These are phyloP conservation scores for Euwallacea fornicatus DNA, from an alignment of 1,140 invertebrate species.

Conservation along the genomic window DNA sequence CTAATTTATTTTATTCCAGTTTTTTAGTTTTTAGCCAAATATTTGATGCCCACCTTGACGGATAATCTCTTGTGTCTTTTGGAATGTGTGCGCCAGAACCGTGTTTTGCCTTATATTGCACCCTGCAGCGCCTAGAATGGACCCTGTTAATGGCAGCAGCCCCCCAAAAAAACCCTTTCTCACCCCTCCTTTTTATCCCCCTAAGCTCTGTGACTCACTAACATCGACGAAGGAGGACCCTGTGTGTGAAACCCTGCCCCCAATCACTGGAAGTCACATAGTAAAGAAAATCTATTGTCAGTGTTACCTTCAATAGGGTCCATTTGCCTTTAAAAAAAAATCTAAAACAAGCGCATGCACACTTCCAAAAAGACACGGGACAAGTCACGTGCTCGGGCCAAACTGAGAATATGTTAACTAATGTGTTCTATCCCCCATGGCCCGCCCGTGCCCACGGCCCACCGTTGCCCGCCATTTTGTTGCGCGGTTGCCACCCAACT, in stretches of 20 bases:
- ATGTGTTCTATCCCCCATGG: conserved; percentile 57
- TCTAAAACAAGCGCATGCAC: conserved; percentile 4
- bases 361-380: conserved; percentile 27
- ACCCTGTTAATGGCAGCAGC: conserved; percentile 1
- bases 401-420: conserved; percentile 48
- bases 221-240: no score
- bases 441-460: conserved; percentile 51
- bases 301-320: conserved; percentile 3
- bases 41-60: conserved; percentile 31
- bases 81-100: conserved; percentile 7
- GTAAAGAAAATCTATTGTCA: no score
- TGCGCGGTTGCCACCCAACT: conserved; percentile 34
- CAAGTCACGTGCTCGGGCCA: conserved; percentile 12
- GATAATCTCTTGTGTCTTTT: conserved; percentile 24
- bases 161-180: no score
- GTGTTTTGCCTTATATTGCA: not conserved
- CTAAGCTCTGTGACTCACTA: no score
- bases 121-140: not conserved
- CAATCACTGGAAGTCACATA: no score
- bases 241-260: no score
- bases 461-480: conserved; percentile 56
- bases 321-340: conserved; percentile 1
- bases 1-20: conserved; percentile 29
- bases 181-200: no score
- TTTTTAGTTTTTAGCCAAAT: conserved; percentile 34